Evolutionary conservation across 2,888 invertebrate species (phyloP).

Genomic region (Clitarchus hookeri): DNA sequence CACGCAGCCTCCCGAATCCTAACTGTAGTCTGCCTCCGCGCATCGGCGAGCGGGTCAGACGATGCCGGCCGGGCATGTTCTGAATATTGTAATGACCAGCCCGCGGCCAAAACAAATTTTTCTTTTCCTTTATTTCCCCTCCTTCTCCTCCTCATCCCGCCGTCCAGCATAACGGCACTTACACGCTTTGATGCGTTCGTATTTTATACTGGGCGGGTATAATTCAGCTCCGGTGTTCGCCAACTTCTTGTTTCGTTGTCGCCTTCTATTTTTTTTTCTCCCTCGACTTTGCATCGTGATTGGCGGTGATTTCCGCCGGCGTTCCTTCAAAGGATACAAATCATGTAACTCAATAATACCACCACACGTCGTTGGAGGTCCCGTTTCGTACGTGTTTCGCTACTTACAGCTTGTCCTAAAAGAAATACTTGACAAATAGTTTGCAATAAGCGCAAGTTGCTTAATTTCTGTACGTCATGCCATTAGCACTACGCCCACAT

Average conservation of each 20-base stretch:
- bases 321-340: background rate
- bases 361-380: background rate
- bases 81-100: constrained; percentile 2
- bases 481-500: no score
- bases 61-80: background rate
- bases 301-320: constrained; percentile 14
- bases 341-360: background rate
- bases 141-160: background rate
- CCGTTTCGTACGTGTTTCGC: background rate
- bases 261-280: no score
- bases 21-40: background rate
- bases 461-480: no score
- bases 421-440: no score
- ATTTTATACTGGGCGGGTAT: background rate
- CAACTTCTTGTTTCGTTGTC: no score
- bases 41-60: background rate
- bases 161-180: background rate
- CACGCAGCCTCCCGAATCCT: background rate
- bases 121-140: background rate
- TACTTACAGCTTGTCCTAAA: background rate
- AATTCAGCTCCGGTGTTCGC: background rate
- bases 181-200: constrained; percentile 10
- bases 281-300: background rate
- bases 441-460: no score
- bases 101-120: constrained; percentile 8